Evolutionary conservation across 1,140 invertebrate genomes (phyloP).

Genomic region (Bombus waltoni): DNA sequence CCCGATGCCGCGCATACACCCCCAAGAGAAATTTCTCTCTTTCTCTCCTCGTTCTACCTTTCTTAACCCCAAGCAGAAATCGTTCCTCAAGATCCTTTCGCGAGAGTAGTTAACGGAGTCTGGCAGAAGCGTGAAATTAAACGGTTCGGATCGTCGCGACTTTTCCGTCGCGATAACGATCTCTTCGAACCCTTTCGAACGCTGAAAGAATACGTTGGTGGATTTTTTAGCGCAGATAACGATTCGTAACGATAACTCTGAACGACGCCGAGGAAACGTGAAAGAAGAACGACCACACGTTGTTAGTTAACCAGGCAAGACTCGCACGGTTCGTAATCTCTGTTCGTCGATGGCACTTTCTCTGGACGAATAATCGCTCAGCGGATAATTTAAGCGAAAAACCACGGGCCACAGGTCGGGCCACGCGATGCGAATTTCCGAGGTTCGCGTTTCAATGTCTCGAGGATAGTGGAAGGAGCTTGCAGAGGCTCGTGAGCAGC

Average conservation of each 20-base stretch:
- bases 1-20: conserved; percentile 45
- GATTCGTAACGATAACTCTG: background rate
- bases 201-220: too few relatives aligned
- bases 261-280: background rate
- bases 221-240: too few relatives aligned
- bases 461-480: conserved; percentile 3
- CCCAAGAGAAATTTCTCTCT: conserved; percentile 57
- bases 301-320: too few relatives aligned
- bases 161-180: background rate
- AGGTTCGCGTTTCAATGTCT: conserved; percentile 43
- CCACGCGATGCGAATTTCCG: conserved; percentile 45
- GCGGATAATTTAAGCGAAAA: conserved; percentile 39
- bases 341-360: too few relatives aligned
- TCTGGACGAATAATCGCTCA: conserved; percentile 16
- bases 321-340: too few relatives aligned
- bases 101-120: conserved; percentile 54
- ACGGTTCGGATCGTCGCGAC: background rate
- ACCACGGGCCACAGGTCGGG: background rate
- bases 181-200: too few relatives aligned
- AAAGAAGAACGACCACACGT: background rate
- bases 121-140: background rate
- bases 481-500: background rate
- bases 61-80: conserved; percentile 44
- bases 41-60: background rate
- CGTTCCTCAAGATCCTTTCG: conserved; percentile 49